phyloP scores from a whole-genome alignment of 2,888 invertebrate genomes.

The Altica lythri region DNA sequence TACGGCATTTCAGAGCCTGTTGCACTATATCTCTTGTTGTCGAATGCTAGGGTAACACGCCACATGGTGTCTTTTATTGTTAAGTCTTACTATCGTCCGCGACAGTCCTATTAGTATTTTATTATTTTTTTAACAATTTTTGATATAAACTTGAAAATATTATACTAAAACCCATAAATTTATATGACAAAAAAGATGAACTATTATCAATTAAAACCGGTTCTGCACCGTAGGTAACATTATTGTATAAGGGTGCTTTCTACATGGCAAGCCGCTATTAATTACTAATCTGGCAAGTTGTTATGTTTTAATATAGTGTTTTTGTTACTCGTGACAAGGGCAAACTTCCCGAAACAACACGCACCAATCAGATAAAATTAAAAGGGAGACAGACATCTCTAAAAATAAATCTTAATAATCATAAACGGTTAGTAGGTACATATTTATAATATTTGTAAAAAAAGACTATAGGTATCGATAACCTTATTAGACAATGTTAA shows the following conservation, averaged over 20 bases:
- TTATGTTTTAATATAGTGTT: slow-evolving; percentile 51
- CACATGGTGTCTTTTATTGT: no score
- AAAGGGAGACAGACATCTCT: slow-evolving; percentile 20
- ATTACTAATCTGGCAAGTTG: slow-evolving; percentile 50
- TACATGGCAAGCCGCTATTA: slow-evolving; percentile 40
- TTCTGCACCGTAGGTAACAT: slow-evolving; percentile 13
- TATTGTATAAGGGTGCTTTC: slow-evolving; percentile 27
- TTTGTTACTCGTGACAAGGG: slow-evolving; percentile 47
- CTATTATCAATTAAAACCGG: slow-evolving; percentile 5
- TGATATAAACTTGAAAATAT: no score
- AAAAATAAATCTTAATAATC: slow-evolving; percentile 23
- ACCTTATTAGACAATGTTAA: no score
- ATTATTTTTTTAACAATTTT: no score
- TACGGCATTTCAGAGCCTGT: no score
- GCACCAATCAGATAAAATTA: slow-evolving; percentile 23
- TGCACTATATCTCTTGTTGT: no score
- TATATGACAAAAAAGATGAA: neutral
- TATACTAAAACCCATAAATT: no score
- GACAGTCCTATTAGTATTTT: no score
- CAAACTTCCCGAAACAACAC: slow-evolving; percentile 17
- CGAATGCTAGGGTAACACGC: no score
- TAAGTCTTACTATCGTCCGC: no score
- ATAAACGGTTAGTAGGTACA: slow-evolving; percentile 9
- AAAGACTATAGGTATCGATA: no score
- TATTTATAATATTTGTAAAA: no score